Evolutionary conservation across 2,888 invertebrate genomes (phyloP).

Genomic region (Drosophila mimica): DNA sequence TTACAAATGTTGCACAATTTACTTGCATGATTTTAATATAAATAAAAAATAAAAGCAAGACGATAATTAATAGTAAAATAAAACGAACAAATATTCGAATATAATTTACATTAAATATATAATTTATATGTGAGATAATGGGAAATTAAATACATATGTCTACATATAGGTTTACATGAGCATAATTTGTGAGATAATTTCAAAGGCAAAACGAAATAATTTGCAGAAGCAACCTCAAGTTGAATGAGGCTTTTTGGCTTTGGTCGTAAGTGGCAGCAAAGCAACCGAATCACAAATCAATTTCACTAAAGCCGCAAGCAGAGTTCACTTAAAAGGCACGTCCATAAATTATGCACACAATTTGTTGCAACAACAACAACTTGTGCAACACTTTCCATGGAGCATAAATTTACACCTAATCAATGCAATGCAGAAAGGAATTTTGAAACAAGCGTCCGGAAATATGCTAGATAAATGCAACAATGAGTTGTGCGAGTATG

Average conservation of each 20-base stretch:
- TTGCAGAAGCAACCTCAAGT: constrained; percentile 30
- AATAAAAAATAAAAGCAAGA: background rate
- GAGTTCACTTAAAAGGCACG: constrained; percentile 25
- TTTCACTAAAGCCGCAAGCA: constrained; percentile 31
- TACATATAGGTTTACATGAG: background rate
- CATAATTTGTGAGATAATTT: background rate
- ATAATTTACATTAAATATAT: background rate
- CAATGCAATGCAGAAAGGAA: constrained; percentile 73
- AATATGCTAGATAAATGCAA: constrained; percentile 46
- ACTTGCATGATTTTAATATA: background rate
- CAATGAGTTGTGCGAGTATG: constrained; percentile 11
- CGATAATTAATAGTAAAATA: background rate
- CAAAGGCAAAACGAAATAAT: constrained; percentile 17
- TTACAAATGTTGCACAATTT: background rate
- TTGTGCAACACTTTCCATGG: constrained; percentile 29
- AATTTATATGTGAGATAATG: background rate
- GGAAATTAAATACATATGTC: background rate
- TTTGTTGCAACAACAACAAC: constrained; percentile 16
- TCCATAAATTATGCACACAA: constrained; percentile 49
- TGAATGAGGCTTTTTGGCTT: background rate
- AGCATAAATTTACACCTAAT: constrained; percentile 79
- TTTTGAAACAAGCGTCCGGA: constrained; percentile 49
- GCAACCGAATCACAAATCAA: constrained; percentile 43
- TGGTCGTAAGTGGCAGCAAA: background rate
- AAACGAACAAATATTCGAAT: background rate